Base-by-base conservation (phyloP, 2,888 invertebrate species). In the Ophion slaviceki region DNA sequence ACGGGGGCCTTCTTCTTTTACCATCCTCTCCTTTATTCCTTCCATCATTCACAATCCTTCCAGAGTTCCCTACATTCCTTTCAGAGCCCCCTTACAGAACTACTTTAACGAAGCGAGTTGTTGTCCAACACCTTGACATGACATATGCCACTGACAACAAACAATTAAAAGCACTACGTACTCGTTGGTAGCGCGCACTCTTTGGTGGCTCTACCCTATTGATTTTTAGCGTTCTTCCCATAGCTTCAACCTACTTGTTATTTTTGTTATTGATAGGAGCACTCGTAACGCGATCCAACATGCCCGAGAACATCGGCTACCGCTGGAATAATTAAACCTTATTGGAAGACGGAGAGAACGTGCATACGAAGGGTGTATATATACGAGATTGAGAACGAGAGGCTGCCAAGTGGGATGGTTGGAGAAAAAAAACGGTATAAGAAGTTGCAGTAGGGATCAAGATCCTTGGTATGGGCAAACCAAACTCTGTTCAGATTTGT, bases 401-500 rank as follows among this genome's bases (percentile, higher is more conserved):
- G 62, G 11, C 75, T 40, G 72, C 68, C 24, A 74, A 70, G 77
- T 77, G 75, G 64, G 57, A 74, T 24, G 11, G 70, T 67, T 40
- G 28, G 11, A 66, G 76, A 45, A 62, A 78, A 74, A 77, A 80
- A 47, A 77, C 74, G 28, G 66, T 2, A 28, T 2, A 77, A 32
- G 61, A 64, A 68, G 62, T 61, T 20, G 20, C 24, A 70, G 80
- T n/a, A 80, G 84, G 84, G 84, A 84, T 84, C 84, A 84, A 85
- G 84, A 81, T 85, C 84, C 81, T 10, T 14, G 47, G 24, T 24
- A 24, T 24, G 24, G 61, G 72, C 68, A 72, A 77, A 80, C 66
- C 62, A 67, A 84, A 86, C 47, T 45, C n/a, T 64, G 17, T 6
- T 6, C 20, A n/a, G 20, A 17, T 75, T n/a, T 40, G 53, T 28